A percentile compares a stretch with the other conserved stretches of the same genome.
Conservation (phyloP, 2,888 invertebrate genomes). For the Thymelicus acteon region DNA sequence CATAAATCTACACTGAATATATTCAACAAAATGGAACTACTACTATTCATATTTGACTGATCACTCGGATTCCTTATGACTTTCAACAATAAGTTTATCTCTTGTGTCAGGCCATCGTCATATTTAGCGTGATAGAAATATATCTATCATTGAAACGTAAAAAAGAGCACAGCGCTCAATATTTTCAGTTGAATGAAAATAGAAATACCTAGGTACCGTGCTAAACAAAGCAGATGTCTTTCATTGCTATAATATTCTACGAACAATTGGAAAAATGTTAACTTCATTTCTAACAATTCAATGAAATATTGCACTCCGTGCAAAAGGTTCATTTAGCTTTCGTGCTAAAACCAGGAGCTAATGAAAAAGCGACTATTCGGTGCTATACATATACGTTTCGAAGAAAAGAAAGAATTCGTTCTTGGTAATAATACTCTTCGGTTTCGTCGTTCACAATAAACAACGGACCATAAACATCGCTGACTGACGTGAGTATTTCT, state of each 20-base stretch:
- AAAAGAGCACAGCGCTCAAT: background rate
- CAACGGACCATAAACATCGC: conserved; percentile 67
- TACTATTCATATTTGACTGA: too few species aligned
- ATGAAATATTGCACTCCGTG: conserved; percentile 7
- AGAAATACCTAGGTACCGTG: background rate
- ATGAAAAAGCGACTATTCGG: conserved; percentile 18
- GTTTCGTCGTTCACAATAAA: conserved; percentile 62
- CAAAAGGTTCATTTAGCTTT: conserved; percentile 5
- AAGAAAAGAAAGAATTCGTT: conserved; percentile 69
- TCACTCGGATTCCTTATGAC: background rate
- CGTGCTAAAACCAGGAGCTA: conserved; percentile 17
- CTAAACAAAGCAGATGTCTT: background rate
- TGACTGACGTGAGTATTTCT: conserved; percentile 65
- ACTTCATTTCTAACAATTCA: conserved; percentile 1
- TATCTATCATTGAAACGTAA: background rate
- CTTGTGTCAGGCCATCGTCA: background rate
- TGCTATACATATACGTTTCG: conserved; percentile 44
- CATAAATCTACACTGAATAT: too few species aligned
- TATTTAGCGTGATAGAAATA: background rate
- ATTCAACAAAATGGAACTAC: too few species aligned
- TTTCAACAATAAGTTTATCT: background rate
- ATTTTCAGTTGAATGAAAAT: conserved; percentile 3
- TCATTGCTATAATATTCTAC: conserved; percentile 4
- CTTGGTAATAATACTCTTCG: conserved; percentile 57
- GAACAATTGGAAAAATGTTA: conserved; percentile 6